Conservation (phyloP, 2,888 invertebrate genomes). For the Nowickia ferox region DNA sequence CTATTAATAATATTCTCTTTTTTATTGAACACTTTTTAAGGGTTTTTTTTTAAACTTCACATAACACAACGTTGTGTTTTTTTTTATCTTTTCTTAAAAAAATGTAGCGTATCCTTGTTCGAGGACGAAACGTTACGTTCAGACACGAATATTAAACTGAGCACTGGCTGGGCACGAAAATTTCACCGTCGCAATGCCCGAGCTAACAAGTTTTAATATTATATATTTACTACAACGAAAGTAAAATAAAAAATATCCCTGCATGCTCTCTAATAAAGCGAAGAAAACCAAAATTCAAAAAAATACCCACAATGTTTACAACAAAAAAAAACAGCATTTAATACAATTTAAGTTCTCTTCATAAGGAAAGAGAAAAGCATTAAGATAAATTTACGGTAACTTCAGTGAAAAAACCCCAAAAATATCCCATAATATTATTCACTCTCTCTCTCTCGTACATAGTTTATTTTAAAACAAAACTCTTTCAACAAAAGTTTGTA, state of each 20-base stretch:
- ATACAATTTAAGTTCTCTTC: background rate
- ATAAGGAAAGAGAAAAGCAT: background rate
- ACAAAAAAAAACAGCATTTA: conserved; percentile 5
- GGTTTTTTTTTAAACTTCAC: conserved; percentile 14
- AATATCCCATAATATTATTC: conserved; percentile 3
- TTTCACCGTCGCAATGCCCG: conserved; percentile 74
- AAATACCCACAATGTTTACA: conserved; percentile 11
- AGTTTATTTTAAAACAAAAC: background rate
- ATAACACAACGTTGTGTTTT: conserved; percentile 61
- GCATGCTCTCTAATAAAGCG: conserved; percentile 28
- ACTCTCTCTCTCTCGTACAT: conserved; percentile 6
- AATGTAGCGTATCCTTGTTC: conserved; percentile 79
- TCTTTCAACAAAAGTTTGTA: background rate
- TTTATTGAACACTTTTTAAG: background rate
- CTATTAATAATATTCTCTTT: conserved; percentile 17
- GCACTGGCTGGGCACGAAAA: conserved; percentile 78
- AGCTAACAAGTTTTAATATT: conserved; percentile 34
- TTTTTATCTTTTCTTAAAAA: conserved; percentile 42
- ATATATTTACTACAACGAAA: conserved; percentile 59
- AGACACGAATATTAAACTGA: conserved; percentile 83
- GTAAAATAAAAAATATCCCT: conserved; percentile 56
- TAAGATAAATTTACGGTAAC: background rate
- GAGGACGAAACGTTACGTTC: conserved; percentile 82
- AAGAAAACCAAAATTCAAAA: background rate
- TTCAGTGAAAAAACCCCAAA: background rate